Conservation (phyloP, 2,888 invertebrate species). For the Temnothorax rugatulus region DNA sequence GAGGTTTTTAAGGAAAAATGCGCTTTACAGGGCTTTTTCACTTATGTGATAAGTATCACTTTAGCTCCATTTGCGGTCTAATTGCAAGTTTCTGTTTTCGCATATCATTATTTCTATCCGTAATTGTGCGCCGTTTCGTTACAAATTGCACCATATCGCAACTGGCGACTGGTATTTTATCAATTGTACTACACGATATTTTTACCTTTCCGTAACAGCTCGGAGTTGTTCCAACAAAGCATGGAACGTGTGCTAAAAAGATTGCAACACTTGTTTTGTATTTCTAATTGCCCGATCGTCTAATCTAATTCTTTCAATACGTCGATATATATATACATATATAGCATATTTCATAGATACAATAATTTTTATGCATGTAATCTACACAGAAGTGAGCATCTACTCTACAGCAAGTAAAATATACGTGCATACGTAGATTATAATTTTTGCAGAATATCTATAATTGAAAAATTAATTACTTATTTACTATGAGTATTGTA, state of each 20-base stretch:
- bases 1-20: conserved; percentile 3
- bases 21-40: background rate
- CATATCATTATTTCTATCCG: background rate
- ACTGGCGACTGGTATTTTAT: conserved; percentile 25
- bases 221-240: background rate
- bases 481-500: background rate
- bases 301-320: background rate
- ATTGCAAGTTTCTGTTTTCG: conserved; percentile 7
- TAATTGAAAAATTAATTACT: conserved; percentile 1
- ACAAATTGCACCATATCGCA: conserved; percentile 16
- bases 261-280: conserved; percentile 10
- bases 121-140: conserved; percentile 17
- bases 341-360: background rate
- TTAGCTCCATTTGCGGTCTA: background rate
- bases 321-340: background rate
- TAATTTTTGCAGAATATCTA: background rate
- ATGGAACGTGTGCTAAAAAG: background rate
- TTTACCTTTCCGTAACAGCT: background rate
- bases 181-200: conserved; percentile 2
- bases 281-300: background rate
- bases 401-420: background rate
- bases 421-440: background rate
- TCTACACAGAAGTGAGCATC: background rate
- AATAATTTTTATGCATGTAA: background rate
- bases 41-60: background rate